Conservation (phyloP, 2,113 vertebrate species). For the Martes martes region DNA sequence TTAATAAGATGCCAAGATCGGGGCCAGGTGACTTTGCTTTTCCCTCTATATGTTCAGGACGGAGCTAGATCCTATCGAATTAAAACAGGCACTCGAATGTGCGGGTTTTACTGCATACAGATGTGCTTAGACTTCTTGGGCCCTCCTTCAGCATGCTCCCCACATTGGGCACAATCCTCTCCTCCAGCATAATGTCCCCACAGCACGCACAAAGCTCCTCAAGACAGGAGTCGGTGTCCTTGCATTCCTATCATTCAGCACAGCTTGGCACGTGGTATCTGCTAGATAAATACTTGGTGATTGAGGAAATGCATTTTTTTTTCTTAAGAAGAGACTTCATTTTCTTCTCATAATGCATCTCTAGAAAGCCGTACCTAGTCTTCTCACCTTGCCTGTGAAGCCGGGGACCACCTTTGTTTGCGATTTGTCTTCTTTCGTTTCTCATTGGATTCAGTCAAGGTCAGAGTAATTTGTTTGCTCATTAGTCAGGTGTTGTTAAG, state of each 20-base stretch:
- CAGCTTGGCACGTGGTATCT: background rate
- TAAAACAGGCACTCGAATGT: background rate
- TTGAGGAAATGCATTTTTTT: background rate
- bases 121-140: background rate
- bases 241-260: background rate
- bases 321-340: background rate
- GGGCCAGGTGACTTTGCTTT: background rate
- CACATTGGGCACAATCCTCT: accelerated
- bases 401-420: background rate
- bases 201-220: background rate
- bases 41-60: background rate
- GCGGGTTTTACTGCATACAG: background rate
- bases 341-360: background rate
- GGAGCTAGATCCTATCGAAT: background rate
- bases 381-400: background rate
- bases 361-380: background rate
- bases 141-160: background rate
- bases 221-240: accelerated
- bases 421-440: background rate
- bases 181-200: background rate
- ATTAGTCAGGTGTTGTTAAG: background rate
- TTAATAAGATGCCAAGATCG: background rate
- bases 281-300: background rate
- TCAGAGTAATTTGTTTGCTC: background rate
- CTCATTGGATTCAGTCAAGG: background rate